Evolutionary conservation across 2,113 vertebrate genomes (phyloP), one percentile per base, ranked within the genome.

Genomic region (Boleophthalmus pectinirostris): DNA sequence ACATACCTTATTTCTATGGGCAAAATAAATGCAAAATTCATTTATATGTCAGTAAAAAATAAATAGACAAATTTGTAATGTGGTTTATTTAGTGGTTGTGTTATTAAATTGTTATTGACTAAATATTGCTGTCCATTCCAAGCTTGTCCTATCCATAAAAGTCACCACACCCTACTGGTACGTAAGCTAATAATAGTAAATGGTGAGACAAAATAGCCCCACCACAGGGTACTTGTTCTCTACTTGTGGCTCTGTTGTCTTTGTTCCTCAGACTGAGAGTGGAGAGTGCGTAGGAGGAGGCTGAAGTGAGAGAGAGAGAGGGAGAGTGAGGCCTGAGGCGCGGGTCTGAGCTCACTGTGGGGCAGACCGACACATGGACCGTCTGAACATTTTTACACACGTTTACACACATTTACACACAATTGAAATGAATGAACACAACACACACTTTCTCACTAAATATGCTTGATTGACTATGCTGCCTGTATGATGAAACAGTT

Each of bases 291-390:
- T 91, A 85, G 91, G 91, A 14, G 86, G 83, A 87, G 82, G 72
- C 71, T 77, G 61, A 38, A 83, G 88, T 86, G 77, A 79, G 83
- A 86, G 82, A 74, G 79, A 69, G 83, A 85, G 74, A 60, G 81
- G 85, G n/a, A n/a, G n/a, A n/a, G n/a, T n/a, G 82, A 23, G 76
- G 80, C 90, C 87, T 35, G 81, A 82, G 84, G 90, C 88, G 33
- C 72, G 43, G 71, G 83, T 78, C 84, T 76, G 90, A 74, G 69
- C 72, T 86, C 85, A 65, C 86, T 75, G 73, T 70, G 79, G 79
- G 77, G 79, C 60, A 76, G 69, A 79, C 74, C 67, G 63, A 64
- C 68, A 61, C 54, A 74, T 35, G 66, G 38, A 15, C 24, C 69
- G 21, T 70, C 70, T 64, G 66, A 63, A 61, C 33, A 47, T 25